Base-by-base conservation (phyloP, 2,113 vertebrate species). In the Gavia stellata region DNA sequence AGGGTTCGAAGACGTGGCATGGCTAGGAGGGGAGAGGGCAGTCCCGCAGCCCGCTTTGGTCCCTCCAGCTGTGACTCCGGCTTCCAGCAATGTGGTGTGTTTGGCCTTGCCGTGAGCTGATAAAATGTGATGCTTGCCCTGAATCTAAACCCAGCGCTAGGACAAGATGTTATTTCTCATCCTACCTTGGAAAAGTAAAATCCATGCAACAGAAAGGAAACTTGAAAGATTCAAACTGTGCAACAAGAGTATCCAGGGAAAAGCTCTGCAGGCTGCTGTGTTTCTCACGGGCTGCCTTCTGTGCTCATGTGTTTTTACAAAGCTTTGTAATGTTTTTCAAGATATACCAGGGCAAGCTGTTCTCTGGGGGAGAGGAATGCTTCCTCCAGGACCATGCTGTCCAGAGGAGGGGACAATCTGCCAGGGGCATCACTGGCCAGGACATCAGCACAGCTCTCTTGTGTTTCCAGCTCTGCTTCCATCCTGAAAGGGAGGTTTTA, bases 21-120 rank as follows among this genome's bases (percentile, higher is more conserved):
- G 19, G 8, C 26, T 3, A 36, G n/a, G 20, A 70, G 20, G 13
- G 26, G 71, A 86, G 52, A 36, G 31, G 17, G 18, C n/a, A 81
- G 44, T 10, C 58, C 49, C 4, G 17, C 56, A 88, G 31, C 34
- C 17, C 0, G 0, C 33, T 67, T 73, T 4, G 11, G 12, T 42
- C 44, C 55, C 36, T 62, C 29, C 3, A 5, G 50, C 28, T 59
- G 59, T 29, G 38, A 77, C 10, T 66, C 25, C 0, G 3, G n/a
- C 36, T 88, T 88, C 59, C 68, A 70, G 66, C 71, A 84, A 49
- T 0, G 0, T 2, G 1, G 29, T 2, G 2, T n/a, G 47, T 65
- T 68, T 56, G 47, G 42, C 56, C 67, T 66, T 72, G 38, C 55
- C 3, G 1, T 23, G 58, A 91, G 53, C n/a, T 71, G 47, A 52